Conservation (phyloP, 2,113 vertebrate species). For the Sturnira hondurensis region DNA sequence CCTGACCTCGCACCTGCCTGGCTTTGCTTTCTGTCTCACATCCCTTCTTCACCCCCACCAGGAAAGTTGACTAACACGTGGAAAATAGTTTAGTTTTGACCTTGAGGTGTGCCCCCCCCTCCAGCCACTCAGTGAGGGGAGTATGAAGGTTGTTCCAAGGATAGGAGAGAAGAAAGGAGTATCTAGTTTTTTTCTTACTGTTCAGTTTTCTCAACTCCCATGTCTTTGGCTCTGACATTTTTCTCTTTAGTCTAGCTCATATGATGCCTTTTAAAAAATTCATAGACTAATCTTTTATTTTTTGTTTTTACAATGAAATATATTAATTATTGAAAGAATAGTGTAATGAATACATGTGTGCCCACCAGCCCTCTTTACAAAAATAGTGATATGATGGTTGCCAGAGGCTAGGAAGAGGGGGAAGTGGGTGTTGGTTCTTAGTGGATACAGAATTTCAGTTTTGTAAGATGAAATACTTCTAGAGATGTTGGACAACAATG, state of each 20-base stretch:
- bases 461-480: not conserved
- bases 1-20: not conserved
- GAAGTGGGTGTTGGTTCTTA: too few relatives aligned
- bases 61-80: not conserved
- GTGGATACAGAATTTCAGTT: too few relatives aligned
- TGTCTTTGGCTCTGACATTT: not conserved
- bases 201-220: constrained; percentile 3
- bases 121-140: not conserved
- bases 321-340: not conserved
- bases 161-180: not conserved
- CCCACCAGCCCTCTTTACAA: not conserved
- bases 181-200: not conserved
- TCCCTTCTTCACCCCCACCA: not conserved
- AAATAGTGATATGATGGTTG: not conserved
- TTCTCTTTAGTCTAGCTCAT: not conserved
- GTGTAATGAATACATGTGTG: too few relatives aligned
- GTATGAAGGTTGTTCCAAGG: not conserved
- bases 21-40: not conserved
- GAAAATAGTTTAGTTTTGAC: not conserved
- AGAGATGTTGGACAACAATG: not conserved
- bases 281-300: not conserved
- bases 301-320: not conserved
- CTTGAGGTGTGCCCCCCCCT: not conserved
- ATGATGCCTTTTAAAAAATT: not conserved
- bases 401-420: too few relatives aligned